Conservation (phyloP, 2,113 vertebrate genomes). For the Hyperoodon ampullatus region DNA sequence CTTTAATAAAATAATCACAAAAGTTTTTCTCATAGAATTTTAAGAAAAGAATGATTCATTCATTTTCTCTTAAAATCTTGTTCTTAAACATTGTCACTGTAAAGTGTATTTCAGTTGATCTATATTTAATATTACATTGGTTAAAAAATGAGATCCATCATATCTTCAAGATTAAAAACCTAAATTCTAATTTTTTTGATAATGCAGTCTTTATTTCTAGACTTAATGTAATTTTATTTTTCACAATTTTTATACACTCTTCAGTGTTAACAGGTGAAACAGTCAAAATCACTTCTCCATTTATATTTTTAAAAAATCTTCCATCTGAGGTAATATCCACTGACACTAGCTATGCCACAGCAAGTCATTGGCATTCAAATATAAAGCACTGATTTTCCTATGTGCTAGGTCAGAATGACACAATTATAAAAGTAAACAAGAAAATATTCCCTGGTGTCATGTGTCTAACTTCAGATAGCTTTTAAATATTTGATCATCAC, state of each 20-base stretch:
- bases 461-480: not conserved
- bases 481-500: not conserved
- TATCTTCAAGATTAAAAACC: not conserved
- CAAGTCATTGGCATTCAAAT: not conserved
- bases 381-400: not conserved
- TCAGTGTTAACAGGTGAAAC: not conserved
- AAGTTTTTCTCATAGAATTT: not conserved
- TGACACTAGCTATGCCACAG: not conserved
- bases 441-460: not conserved
- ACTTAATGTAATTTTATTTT: not conserved
- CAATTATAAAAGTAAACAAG: not conserved
- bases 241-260: not conserved
- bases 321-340: not conserved
- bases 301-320: not conserved
- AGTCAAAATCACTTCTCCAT: not conserved
- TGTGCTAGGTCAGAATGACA: not conserved
- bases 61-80: not conserved
- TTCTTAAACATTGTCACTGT: not conserved
- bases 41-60: not conserved
- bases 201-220: not conserved
- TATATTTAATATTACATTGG: not conserved
- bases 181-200: not conserved
- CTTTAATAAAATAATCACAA: not conserved
- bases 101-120: not conserved
- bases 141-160: not conserved